phyloP scores from a whole-genome alignment of 2,888 invertebrate genomes.

The Alitta virens region DNA sequence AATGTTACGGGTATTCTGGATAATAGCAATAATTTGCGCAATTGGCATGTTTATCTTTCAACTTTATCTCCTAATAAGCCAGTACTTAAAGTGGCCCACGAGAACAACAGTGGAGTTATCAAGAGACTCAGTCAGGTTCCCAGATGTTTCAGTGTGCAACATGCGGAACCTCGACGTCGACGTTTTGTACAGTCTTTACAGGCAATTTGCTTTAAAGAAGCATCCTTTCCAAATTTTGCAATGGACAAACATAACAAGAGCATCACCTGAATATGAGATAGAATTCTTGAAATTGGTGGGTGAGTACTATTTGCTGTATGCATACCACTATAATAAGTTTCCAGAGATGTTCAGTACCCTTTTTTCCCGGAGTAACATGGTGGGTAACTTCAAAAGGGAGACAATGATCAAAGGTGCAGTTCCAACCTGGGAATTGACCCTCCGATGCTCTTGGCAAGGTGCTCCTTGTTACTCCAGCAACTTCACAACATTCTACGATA shows the following conservation, averaged over 20 bases:
- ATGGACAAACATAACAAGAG: background rate
- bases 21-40: background rate
- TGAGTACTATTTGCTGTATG: background rate
- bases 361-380: background rate
- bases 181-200: background rate
- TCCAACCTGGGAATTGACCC: background rate
- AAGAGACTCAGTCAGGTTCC: background rate
- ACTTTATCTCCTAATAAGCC: background rate
- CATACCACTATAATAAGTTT: background rate
- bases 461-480: background rate
- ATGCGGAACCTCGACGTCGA: background rate
- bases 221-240: background rate
- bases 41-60: background rate
- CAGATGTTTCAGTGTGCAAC: background rate
- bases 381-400: background rate
- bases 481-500: background rate
- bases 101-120: background rate
- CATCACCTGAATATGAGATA: background rate
- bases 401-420: background rate
- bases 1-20: background rate
- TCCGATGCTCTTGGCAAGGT: background rate
- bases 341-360: background rate
- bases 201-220: background rate
- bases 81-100: background rate
- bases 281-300: background rate